Percentiles rank a stretch among this genome's conserved stretches.
Evolutionary conservation across 2,888 invertebrate species (phyloP).

Genomic region (Exocentrus adspersus): DNA sequence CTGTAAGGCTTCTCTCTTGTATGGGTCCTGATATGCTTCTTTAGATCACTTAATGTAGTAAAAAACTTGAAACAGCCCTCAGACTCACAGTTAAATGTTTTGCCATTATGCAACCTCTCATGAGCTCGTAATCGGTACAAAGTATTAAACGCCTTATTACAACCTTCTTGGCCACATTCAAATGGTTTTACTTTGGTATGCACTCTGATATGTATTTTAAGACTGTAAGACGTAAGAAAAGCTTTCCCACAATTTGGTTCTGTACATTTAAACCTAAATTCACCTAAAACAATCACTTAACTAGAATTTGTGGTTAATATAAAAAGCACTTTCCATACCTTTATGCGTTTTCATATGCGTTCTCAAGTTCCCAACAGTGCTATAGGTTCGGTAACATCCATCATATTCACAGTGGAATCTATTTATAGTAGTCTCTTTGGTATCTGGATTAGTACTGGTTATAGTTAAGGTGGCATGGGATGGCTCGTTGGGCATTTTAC

Average conservation of each 20-base stretch:
- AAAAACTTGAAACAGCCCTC: conserved; percentile 89
- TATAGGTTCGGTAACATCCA: conserved; percentile 88
- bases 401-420: conserved; percentile 90
- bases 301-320: background rate
- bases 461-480: conserved; percentile 76
- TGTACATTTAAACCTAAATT: conserved; percentile 92
- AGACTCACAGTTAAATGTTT: conserved; percentile 91
- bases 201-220: conserved; percentile 93
- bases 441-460: conserved; percentile 69
- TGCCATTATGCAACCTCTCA: conserved; percentile 90
- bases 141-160: conserved; percentile 94
- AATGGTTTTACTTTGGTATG: conserved; percentile 95
- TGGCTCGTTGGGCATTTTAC: conserved; percentile 73
- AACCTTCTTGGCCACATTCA: conserved; percentile 82
- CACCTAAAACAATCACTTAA: conserved; percentile 73
- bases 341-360: conserved; percentile 97
- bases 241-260: conserved; percentile 90
- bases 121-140: conserved; percentile 92
- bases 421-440: conserved; percentile 68
- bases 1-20: conserved; percentile 91
- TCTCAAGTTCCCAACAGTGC: conserved; percentile 91
- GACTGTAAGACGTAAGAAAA: conserved; percentile 93
- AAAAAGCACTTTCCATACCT: conserved; percentile 70
- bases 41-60: conserved; percentile 92
- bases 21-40: conserved; percentile 93